These are phyloP conservation scores for Exaiptasia diaphana DNA, from an alignment of 64 coral and sea anemone genomes.

Conservation along the genomic window DNA sequence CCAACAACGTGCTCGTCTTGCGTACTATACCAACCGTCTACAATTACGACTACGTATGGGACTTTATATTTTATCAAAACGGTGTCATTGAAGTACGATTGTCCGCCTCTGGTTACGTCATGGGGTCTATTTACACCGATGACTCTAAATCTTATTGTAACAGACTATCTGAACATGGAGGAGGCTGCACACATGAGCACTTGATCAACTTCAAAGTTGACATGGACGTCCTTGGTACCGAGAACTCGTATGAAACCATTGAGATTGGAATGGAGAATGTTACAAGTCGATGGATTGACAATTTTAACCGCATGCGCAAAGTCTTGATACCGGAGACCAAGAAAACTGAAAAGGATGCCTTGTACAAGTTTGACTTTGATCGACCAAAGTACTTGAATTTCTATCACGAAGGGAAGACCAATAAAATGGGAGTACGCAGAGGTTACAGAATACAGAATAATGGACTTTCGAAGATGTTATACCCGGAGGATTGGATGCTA, in stretches of 20 bases:
- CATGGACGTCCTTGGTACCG: slow-evolving; percentile 12
- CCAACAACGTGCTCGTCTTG: slow-evolving; percentile 3
- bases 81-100: slow-evolving; percentile 46
- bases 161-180: neutral
- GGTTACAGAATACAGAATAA: slow-evolving; percentile 45
- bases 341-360: slow-evolving; percentile 8
- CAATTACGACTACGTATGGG: slow-evolving; percentile 51
- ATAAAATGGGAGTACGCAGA: slow-evolving; percentile 15
- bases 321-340: slow-evolving; percentile 22
- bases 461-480: slow-evolving; percentile 21
- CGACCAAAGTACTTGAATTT: slow-evolving; percentile 44
- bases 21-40: slow-evolving; percentile 40
- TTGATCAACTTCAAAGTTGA: slow-evolving; percentile 44
- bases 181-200: slow-evolving; percentile 12
- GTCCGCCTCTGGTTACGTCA: slow-evolving; percentile 37
- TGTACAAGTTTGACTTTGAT: slow-evolving; percentile 31
- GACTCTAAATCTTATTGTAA: slow-evolving; percentile 20
- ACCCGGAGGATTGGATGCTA: neutral
- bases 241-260: slow-evolving; percentile 50
- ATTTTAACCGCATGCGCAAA: neutral
- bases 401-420: neutral
- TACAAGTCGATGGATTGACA: neutral
- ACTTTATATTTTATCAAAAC: slow-evolving; percentile 70
- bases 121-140: slow-evolving; percentile 3
- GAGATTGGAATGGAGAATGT: slow-evolving; percentile 14